Evolutionary conservation across 2,113 vertebrate genomes (phyloP).

Genomic region (Conger conger): DNA sequence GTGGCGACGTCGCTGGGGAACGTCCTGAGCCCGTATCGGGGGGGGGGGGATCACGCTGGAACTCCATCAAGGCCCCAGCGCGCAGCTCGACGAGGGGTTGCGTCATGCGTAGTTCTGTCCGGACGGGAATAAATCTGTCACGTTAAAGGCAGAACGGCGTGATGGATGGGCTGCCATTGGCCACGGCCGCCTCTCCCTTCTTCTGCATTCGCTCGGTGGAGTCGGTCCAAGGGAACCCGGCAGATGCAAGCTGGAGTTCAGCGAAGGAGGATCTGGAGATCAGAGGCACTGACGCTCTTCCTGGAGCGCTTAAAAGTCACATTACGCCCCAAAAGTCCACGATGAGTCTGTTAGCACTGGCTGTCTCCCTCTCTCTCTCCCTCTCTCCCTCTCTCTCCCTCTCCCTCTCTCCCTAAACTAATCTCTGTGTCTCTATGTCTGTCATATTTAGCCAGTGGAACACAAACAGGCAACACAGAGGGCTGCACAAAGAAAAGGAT

Average conservation of each 20-base stretch:
- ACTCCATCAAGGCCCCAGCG: not conserved
- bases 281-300: not conserved
- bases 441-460: no score
- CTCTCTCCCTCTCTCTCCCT: no score
- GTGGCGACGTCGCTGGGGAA: not conserved
- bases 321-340: not conserved
- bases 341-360: no score
- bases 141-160: constrained; percentile 49
- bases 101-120: constrained; percentile 61
- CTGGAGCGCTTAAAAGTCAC: not conserved
- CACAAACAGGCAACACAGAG: no score
- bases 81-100: constrained; percentile 46
- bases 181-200: constrained; percentile 15
- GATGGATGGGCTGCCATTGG: constrained; percentile 39
- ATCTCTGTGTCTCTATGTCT: no score
- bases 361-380: no score
- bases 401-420: no score
- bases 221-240: constrained; percentile 45
- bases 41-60: no score
- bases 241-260: constrained; percentile 7
- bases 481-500: no score
- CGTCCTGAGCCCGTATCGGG: not conserved
- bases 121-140: constrained; percentile 56
- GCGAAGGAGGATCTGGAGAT: not conserved
- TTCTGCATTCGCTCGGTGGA: constrained; percentile 37